Conservation (phyloP, 1,140 invertebrate genomes). For the Platorchestia sp. region DNA sequence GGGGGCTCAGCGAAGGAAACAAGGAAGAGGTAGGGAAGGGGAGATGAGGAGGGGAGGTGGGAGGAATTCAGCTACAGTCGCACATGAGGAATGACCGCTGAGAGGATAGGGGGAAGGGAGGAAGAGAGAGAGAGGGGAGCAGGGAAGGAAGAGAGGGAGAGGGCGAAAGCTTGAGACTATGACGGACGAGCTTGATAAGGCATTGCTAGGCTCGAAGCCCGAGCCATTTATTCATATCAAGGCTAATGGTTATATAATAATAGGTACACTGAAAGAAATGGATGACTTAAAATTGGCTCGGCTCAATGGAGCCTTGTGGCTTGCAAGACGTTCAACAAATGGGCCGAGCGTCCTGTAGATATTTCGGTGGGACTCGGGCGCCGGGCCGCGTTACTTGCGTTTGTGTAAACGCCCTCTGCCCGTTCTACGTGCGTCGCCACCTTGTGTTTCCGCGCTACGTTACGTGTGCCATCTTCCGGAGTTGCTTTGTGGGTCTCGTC, state of each 20-base stretch:
- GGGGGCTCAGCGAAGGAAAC: slow-evolving; percentile 9
- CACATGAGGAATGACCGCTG: not conserved
- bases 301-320: slow-evolving; percentile 10
- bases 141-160: not conserved
- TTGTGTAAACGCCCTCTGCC: not conserved
- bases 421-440: not conserved
- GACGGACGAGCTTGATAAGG: slow-evolving; percentile 57
- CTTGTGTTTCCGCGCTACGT: not conserved
- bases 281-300: slow-evolving; percentile 50
- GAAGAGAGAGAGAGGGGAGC: not conserved
- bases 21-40: not conserved
- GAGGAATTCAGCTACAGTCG: not conserved
- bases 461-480: not conserved
- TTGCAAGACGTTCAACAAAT: slow-evolving; percentile 27
- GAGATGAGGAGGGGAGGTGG: slow-evolving; percentile 25
- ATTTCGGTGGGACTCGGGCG: not conserved
- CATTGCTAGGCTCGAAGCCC: slow-evolving; percentile 51
- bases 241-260: slow-evolving; percentile 56
- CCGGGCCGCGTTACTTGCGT: not conserved
- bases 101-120: not conserved
- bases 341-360: not conserved
- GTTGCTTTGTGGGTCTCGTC: not conserved
- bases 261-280: slow-evolving; percentile 54
- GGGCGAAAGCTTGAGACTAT: slow-evolving; percentile 45
- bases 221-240: slow-evolving; percentile 59